Conservation (phyloP, 2,113 vertebrate genomes). For the Thalassoma bifasciatum region DNA sequence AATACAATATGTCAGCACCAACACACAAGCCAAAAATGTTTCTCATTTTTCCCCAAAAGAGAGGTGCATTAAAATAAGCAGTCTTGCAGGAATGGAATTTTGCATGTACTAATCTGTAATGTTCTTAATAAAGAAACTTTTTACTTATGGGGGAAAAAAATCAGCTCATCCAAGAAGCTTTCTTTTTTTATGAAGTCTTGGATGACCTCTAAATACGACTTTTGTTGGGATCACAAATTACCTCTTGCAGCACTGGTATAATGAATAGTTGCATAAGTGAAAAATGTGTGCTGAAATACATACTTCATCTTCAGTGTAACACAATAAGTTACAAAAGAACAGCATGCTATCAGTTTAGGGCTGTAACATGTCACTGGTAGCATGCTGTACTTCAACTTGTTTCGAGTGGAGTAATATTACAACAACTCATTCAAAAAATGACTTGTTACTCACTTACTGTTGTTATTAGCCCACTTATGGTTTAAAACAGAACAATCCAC, state of each 20-base stretch:
- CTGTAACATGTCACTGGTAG: no score
- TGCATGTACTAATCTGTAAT: neutral
- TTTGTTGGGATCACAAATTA: neutral
- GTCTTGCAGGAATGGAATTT: neutral
- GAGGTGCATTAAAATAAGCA: slow-evolving; percentile 27
- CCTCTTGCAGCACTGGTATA: neutral
- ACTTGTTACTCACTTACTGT: no score
- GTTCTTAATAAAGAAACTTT: neutral
- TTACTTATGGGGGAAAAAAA: neutral
- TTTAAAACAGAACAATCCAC: no score
- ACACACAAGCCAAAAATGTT: slow-evolving; percentile 15
- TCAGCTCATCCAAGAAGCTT: neutral
- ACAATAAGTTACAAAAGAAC: no score
- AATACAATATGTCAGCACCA: slow-evolving; percentile 37
- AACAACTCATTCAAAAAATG: no score
- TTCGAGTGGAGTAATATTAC: no score
- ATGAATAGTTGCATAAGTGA: neutral
- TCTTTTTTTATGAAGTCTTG: no score
- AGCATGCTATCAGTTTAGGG: no score
- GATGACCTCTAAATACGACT: neutral
- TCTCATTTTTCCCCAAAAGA: neutral
- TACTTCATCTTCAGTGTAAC: no score
- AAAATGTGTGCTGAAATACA: no score
- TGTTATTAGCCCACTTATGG: no score
- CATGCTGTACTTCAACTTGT: no score